phyloP scores from a whole-genome alignment of 2,797 vertebrate species.

The Macroramphosus scolopax region DNA sequence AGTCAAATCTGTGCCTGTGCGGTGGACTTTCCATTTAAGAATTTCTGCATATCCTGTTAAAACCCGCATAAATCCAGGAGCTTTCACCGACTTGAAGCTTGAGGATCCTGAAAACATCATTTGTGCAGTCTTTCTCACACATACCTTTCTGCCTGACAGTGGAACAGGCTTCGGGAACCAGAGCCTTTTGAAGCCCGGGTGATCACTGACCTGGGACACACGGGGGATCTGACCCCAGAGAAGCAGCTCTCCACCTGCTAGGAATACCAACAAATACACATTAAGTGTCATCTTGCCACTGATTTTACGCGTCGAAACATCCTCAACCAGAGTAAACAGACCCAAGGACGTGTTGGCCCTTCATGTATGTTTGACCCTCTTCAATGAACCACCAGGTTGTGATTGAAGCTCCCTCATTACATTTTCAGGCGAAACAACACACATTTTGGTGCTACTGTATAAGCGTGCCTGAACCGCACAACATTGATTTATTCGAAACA shows the following conservation, averaged over 20 bases:
- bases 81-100: constrained; percentile 1
- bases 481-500: constrained; percentile 85
- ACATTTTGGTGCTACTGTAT: too few species aligned
- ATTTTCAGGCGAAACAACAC: not conserved
- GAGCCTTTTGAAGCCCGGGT: constrained; percentile 60
- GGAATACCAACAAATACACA: constrained; percentile 42
- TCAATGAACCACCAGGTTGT: constrained; percentile 1
- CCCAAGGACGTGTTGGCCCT: not conserved
- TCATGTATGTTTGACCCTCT: constrained; percentile 1
- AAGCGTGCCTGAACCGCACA: constrained; percentile 85
- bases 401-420: not conserved
- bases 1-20: too few species aligned
- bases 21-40: not conserved
- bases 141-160: constrained; percentile 44
- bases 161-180: constrained; percentile 67
- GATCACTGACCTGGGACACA: constrained; percentile 65
- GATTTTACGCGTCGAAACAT: constrained; percentile 7
- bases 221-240: constrained; percentile 71
- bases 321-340: constrained; percentile 14
- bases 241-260: constrained; percentile 72
- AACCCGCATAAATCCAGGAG: too few species aligned
- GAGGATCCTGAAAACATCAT: constrained; percentile 29
- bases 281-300: constrained; percentile 12
- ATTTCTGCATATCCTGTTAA: not conserved
- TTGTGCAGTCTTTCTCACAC: constrained; percentile 24